Conservation (phyloP, 2,797 vertebrate species). For the Rhinichthys osculus region DNA sequence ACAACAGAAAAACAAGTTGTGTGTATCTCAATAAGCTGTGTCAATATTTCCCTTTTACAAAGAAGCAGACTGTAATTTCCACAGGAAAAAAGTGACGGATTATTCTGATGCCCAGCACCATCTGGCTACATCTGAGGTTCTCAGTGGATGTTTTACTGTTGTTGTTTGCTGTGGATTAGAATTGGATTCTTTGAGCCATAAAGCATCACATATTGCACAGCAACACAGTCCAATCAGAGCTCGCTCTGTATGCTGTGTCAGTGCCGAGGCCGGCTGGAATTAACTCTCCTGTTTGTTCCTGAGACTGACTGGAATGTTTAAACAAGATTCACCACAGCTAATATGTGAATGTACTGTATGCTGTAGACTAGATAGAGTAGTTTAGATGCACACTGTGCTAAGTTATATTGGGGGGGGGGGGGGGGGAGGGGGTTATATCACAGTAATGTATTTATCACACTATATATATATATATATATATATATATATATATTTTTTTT, state of each 20-base stretch:
- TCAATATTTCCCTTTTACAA: neutral
- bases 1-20: neutral
- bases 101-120: constrained; percentile 32
- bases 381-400: neutral
- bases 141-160: constrained; percentile 34
- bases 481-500: too few species aligned
- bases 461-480: too few species aligned
- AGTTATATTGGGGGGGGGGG: too few species aligned
- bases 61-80: constrained; percentile 22
- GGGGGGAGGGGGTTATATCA: too few species aligned
- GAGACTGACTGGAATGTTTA: constrained; percentile 50
- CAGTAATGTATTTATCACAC: too few species aligned
- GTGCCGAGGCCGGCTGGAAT: constrained; percentile 24
- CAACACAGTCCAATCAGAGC: constrained; percentile 28
- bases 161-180: constrained; percentile 51
- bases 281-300: constrained; percentile 50
- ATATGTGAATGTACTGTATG: constrained; percentile 21
- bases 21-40: neutral
- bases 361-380: neutral
- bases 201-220: neutral
- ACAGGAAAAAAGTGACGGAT: constrained; percentile 30
- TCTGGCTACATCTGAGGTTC: constrained; percentile 28
- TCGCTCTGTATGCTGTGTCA: constrained; percentile 43
- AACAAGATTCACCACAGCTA: constrained; percentile 12
- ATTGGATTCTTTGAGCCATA: constrained; percentile 41